Evolutionary conservation across 2,888 invertebrate species (phyloP), one percentile per base, ranked within the genome.

Genomic region (Xanthorhoe designata): DNA sequence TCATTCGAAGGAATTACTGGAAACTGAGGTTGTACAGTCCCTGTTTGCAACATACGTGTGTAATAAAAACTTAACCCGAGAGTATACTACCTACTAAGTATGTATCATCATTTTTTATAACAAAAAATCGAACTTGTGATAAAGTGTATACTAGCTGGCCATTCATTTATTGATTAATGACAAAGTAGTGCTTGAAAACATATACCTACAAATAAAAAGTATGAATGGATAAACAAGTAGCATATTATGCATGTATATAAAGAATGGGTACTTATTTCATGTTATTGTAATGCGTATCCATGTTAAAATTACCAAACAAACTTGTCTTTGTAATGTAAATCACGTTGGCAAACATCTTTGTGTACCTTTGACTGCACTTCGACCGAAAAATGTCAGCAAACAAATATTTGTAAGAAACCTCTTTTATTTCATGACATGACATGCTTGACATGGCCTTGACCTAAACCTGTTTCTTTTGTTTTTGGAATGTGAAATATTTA

Each of bases 301-400:
- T 45, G 19, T 17, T 47, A 55, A 54, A 42, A 50, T 68, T 50
- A 50, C 53, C 38, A 58, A 50, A 58, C 32, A 18, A 62, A 47
- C 17, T 55, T 0, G 19, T 8, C 52, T 49, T 45, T 51, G 55
- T 42, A 32, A 50, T 64, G 59, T 60, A 50, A 64, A 64, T 53
- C 17, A 55, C 56, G 52, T 60, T 60, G 38, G 19, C 51, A 56
- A 60, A 67, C 45, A 63, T 57, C 17, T 53, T 51, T 60, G 61
- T 55, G 24, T 53, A 24, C 55, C 32, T 49, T 50, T 50, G 49
- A 45, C 29, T 61, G 50, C 60, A 57, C 49, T 61, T 57, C 17
- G 64, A 57, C 68, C 68, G 64, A 61, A 57, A 68, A 57, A 63
- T 24, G 57, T 54, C 64, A 64, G 9, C 29, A 51, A 66, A 61